A percentile compares a stretch with the other conserved stretches of the same genome.
Evolutionary conservation across 1,140 invertebrate genomes (phyloP).

Genomic region (Leptopilina clavipes): DNA sequence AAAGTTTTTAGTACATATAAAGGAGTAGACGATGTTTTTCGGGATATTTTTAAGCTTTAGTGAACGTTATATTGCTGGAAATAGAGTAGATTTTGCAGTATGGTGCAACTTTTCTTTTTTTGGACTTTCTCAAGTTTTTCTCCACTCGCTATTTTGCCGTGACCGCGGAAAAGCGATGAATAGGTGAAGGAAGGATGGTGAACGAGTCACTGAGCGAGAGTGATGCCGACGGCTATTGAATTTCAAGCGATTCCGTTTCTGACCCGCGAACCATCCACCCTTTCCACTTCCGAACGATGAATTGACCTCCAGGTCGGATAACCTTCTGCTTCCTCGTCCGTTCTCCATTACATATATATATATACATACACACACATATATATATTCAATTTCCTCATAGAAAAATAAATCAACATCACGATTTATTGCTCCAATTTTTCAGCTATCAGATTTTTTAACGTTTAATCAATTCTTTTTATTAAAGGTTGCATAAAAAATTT

Average conservation of each 20-base stretch:
- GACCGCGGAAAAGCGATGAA: slow-evolving; percentile 18
- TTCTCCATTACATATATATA: slow-evolving; percentile 25
- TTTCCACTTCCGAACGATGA: slow-evolving; percentile 34
- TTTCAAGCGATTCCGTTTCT: slow-evolving; percentile 53
- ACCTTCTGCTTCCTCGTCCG: slow-evolving; percentile 28
- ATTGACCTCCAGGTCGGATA: slow-evolving; percentile 19
- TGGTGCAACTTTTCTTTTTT: neutral
- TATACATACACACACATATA: neutral
- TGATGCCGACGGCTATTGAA: slow-evolving; percentile 33
- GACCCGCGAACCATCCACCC: slow-evolving; percentile 21
- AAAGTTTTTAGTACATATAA: no score
- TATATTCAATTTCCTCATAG: slow-evolving; percentile 11
- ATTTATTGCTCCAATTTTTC: slow-evolving; percentile 3
- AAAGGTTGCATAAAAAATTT: neutral
- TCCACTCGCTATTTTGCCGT: slow-evolving; percentile 1
- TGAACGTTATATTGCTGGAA: neutral
- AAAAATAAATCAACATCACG: slow-evolving; percentile 22
- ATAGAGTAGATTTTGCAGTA: slow-evolving; percentile 11
- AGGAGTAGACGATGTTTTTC: no score
- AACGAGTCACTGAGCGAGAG: slow-evolving; percentile 32
- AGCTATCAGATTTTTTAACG: neutral
- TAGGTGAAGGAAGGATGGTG: neutral
- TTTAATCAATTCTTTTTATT: slow-evolving; percentile 3
- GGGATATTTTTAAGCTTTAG: no score
- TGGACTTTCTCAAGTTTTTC: slow-evolving; percentile 28